Base-by-base conservation (phyloP, 1,140 invertebrate genomes). In the Megalopta genalis region DNA sequence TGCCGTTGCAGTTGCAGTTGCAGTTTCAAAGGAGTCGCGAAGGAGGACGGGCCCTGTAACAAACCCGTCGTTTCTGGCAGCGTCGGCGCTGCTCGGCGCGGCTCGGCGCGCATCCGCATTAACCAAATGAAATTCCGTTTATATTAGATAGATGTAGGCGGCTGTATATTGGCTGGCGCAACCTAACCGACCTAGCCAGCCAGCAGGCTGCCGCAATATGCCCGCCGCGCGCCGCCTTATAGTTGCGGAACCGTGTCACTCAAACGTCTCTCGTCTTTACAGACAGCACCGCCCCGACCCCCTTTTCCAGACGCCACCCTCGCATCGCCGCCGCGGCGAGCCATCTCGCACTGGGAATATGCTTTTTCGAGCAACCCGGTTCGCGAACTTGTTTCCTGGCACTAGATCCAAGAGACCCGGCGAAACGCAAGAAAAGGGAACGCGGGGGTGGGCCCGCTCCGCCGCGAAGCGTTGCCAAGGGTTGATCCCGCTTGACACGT, bases 121-220 rank as follows among this genome's bases (percentile, higher is more conserved):
- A 78, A 78, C 76, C 68, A 78, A 78, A 78, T 78, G 76, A 78
- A 78, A 78, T 78, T 72, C 76, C 76, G 68, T 78, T 78, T 78
- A 78, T 78, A 78, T 78, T 72, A 70, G 69, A 72, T 72, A 72
- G 25, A 62, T 63, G 52, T 8, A 25, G 67, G 25, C 23, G 12
- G 5, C 21, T 25, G 14, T 77, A 69, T 77, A 77, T 77, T 77
- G 67, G 76, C 68, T 77, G 76, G 67, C 57, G 76, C 76, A 54
- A 39, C 59, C 16, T 18, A 18, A 21, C 9, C 66, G 16, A 42
- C 32, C 66, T 57, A 46, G 42, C 42, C 10, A 46, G 10, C 42
- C 12, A 46, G 49, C 18, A 16, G 16, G 10, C 66, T 39, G 68
- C 46, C 12, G 68, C 68, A 78, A 78, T 54, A 78, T 72, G 76